Evolutionary conservation across 2,797 vertebrate genomes (phyloP).

Genomic region (Neosilurus mollespiculum): DNA sequence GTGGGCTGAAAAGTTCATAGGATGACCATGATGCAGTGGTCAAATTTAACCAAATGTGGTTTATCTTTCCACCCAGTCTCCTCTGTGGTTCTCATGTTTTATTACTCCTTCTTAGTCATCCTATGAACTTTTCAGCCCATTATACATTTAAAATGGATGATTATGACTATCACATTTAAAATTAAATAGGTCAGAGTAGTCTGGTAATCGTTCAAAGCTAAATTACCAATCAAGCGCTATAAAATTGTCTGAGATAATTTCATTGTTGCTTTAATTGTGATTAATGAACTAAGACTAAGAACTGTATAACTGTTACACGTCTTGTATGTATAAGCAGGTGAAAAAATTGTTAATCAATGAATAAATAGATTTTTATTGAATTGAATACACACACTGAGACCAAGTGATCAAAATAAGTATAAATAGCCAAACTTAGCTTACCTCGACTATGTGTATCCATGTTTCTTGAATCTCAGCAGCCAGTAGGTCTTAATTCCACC

Average conservation of each 20-base stretch:
- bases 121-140: too few species aligned
- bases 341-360: neutral
- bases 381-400: neutral
- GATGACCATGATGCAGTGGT: too few species aligned
- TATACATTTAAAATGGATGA: neutral
- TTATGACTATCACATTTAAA: neutral
- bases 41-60: too few species aligned
- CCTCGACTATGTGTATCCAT: constrained; percentile 40
- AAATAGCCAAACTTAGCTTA: constrained; percentile 6
- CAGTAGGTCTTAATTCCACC: constrained; percentile 23
- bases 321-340: neutral
- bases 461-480: constrained; percentile 2
- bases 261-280: neutral
- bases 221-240: too few species aligned
- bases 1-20: too few species aligned
- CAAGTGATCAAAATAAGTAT: neutral
- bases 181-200: neutral
- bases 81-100: too few species aligned
- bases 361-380: neutral
- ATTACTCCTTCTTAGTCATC: too few species aligned
- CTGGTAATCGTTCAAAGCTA: neutral
- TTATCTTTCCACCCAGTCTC: too few species aligned
- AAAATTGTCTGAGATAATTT: neutral
- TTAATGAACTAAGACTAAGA: neutral
- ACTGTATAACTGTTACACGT: neutral